Conservation (phyloP, 2,888 invertebrate species). For the Cybosia mesomella region DNA sequence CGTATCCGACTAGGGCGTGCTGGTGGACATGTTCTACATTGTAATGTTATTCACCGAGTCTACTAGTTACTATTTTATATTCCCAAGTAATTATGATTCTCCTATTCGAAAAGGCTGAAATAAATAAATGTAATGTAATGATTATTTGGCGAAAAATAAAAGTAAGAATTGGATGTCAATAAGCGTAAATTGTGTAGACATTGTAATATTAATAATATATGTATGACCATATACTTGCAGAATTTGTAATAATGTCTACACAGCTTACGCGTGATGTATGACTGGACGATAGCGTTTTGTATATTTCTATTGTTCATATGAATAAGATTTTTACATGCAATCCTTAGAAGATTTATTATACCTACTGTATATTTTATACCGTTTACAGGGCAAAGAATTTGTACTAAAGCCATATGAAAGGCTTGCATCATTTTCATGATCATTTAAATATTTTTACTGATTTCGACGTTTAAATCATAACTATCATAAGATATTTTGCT, state of each 20-base stretch:
- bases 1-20: constrained; percentile 10
- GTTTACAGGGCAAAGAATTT: constrained; percentile 61
- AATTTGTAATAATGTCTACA: constrained; percentile 45
- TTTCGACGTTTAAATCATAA: constrained; percentile 39
- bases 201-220: constrained; percentile 35
- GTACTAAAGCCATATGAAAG: constrained; percentile 38
- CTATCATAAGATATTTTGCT: background rate
- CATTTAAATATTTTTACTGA: constrained; percentile 32
- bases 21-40: constrained; percentile 52
- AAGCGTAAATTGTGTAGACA: constrained; percentile 56
- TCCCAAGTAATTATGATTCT: constrained; percentile 82
- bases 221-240: constrained; percentile 42
- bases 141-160: constrained; percentile 79
- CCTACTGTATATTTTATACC: constrained; percentile 78
- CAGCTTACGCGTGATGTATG: constrained; percentile 72
- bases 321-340: constrained; percentile 79
- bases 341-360: constrained; percentile 71
- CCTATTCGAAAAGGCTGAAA: constrained; percentile 87
- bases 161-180: constrained; percentile 65
- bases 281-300: constrained; percentile 82
- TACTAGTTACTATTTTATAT: constrained; percentile 84
- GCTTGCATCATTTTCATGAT: constrained; percentile 32
- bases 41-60: constrained; percentile 80
- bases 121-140: constrained; percentile 78
- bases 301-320: constrained; percentile 81